A percentile compares a stretch with the other conserved stretches of the same genome.
phyloP scores from a whole-genome alignment of 2,888 invertebrate species.

The Leptinotarsa haldemani region DNA sequence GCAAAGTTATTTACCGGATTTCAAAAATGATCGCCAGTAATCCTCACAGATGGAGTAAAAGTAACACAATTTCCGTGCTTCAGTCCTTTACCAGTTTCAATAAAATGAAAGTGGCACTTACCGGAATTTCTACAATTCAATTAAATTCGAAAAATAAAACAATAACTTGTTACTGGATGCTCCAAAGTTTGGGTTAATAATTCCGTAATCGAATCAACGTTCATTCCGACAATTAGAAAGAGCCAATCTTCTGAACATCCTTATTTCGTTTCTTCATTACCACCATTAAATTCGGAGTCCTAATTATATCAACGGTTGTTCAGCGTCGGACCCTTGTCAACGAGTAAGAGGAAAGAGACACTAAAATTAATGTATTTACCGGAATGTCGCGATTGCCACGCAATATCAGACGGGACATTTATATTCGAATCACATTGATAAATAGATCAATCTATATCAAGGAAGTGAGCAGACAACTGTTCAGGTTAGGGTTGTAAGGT shows the following conservation, averaged over 20 bases:
- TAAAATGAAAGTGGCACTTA: neutral
- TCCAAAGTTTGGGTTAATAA: neutral
- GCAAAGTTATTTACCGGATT: neutral
- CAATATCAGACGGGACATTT: constrained; percentile 13
- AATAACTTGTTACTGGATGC: constrained; percentile 12
- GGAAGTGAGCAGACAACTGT: neutral
- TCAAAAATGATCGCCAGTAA: neutral
- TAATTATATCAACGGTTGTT: constrained; percentile 8
- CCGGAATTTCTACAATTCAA: neutral
- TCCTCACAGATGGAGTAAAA: too few species aligned
- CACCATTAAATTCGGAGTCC: neutral
- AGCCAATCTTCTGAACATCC: constrained; percentile 13
- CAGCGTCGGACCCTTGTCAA: constrained; percentile 3
- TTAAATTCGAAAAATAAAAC: neutral
- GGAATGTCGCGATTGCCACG: constrained; percentile 9
- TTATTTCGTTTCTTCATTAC: constrained; percentile 3
- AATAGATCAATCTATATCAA: constrained; percentile 3
- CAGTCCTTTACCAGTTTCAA: neutral
- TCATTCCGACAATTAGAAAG: neutral
- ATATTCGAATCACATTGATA: constrained; percentile 15
- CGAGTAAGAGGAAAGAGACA: neutral
- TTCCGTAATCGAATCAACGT: constrained; percentile 7
- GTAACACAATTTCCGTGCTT: neutral
- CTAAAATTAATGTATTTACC: constrained; percentile 9
- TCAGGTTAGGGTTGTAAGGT: neutral